Conservation (phyloP, 2,888 invertebrate genomes). For the Chalcis sispes region DNA sequence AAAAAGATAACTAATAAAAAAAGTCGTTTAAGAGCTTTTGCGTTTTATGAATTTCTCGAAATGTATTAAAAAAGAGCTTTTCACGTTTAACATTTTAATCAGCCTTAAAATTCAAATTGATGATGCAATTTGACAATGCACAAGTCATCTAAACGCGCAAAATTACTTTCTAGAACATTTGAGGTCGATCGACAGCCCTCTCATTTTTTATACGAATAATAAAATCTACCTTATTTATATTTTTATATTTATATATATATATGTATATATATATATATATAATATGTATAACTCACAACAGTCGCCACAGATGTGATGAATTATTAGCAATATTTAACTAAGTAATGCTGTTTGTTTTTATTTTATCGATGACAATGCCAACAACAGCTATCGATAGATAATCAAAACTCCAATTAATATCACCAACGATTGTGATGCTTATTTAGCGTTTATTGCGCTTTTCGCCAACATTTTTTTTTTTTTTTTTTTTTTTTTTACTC, state of each 20-base stretch:
- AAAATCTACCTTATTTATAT: slow-evolving; percentile 32
- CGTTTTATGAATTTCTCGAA: not conserved
- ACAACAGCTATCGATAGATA: slow-evolving; percentile 26
- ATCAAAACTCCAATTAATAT: slow-evolving; percentile 11
- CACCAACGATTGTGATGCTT: slow-evolving; percentile 6
- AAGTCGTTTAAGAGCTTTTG: not conserved
- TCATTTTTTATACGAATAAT: slow-evolving; percentile 32
- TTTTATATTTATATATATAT: slow-evolving; percentile 11
- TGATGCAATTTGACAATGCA: slow-evolving; percentile 21
- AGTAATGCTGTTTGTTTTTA: slow-evolving; percentile 51
- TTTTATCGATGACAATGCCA: slow-evolving; percentile 10
- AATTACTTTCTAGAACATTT: slow-evolving; percentile 29
- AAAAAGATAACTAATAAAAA: slow-evolving; percentile 1
- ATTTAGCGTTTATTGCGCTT: not conserved
- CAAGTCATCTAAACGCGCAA: slow-evolving; percentile 1
- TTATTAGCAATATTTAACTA: slow-evolving; percentile 66
- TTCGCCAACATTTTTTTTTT: slow-evolving; percentile 2
- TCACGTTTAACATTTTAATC: slow-evolving; percentile 22
- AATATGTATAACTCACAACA: slow-evolving; percentile 67
- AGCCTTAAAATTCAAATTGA: slow-evolving; percentile 42
- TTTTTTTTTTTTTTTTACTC: too few species aligned
- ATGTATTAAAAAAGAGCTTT: slow-evolving; percentile 21
- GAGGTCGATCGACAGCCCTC: slow-evolving; percentile 17
- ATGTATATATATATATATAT: slow-evolving; percentile 29
- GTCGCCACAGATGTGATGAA: slow-evolving; percentile 64